Evolutionary conservation across 2,888 invertebrate species (phyloP).

Genomic region (Panopea generosa): DNA sequence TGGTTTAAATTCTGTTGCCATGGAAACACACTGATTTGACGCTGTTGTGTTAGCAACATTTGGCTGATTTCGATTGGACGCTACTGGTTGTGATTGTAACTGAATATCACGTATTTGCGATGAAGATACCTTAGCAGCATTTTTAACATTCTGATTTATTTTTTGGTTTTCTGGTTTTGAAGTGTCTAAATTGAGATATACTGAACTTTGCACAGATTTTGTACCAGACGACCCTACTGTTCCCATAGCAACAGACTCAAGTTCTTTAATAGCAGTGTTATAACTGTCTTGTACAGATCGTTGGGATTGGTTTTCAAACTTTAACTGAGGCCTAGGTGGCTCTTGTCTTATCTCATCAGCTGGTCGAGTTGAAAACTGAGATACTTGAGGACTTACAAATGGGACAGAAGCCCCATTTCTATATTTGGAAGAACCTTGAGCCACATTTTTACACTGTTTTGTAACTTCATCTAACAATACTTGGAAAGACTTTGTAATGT

Average conservation of each 20-base stretch:
- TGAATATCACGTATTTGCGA: conserved; percentile 44
- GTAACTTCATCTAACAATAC: conserved; percentile 77
- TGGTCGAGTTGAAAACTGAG: conserved; percentile 35
- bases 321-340: conserved; percentile 41
- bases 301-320: conserved; percentile 35
- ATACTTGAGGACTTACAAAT: no score
- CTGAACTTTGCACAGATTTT: conserved; percentile 42
- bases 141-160: conserved; percentile 15
- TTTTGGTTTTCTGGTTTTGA: conserved; percentile 13
- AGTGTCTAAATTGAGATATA: conserved; percentile 50
- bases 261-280: conserved; percentile 57
- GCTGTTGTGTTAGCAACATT: background rate
- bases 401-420: background rate
- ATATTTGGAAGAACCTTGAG: conserved; percentile 33
- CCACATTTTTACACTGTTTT: conserved; percentile 53
- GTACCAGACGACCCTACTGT: background rate
- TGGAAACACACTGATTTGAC: conserved; percentile 37
- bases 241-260: conserved; percentile 57
- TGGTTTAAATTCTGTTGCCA: conserved; percentile 52
- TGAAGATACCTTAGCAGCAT: conserved; percentile 16
- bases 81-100: conserved; percentile 32
- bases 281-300: conserved; percentile 53
- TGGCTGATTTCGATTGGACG: background rate
- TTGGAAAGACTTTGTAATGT: conserved; percentile 78
- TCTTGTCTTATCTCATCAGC: conserved; percentile 40